Percentiles rank a stretch among this genome's conserved stretches.
phyloP scores from a whole-genome alignment of 2,888 invertebrate species.

The Zhengitettix transpicula region DNA sequence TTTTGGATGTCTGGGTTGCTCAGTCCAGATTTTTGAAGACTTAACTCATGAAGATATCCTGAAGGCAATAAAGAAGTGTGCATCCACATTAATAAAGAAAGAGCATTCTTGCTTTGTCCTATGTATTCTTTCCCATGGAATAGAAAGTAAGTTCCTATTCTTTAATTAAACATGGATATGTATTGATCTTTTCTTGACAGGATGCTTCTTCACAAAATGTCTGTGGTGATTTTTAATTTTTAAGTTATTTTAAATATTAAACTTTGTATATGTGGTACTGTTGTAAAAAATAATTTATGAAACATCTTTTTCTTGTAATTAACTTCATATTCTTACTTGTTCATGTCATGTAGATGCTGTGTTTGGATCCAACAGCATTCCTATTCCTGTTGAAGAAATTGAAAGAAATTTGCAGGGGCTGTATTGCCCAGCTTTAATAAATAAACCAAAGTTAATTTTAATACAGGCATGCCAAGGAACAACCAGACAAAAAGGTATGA shows the following conservation, averaged over 20 bases:
- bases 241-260: too few relatives aligned
- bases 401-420: conserved; percentile 26
- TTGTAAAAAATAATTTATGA: too few relatives aligned
- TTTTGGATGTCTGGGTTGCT: conserved; percentile 25
- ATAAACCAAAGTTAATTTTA: conserved; percentile 37
- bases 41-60: conserved; percentile 20
- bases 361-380: conserved; percentile 32
- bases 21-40: conserved; percentile 19
- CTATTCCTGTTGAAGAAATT: conserved; percentile 26
- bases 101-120: conserved; percentile 26
- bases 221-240: too few relatives aligned
- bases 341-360: conserved; percentile 24
- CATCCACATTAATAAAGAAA: conserved; percentile 14
- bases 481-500: conserved; percentile 4
- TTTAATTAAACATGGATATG: neutral
- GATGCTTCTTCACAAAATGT: neutral
- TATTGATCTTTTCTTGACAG: neutral
- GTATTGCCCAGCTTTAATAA: conserved; percentile 21
- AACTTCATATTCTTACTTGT: neutral
- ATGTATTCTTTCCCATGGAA: conserved; percentile 29
- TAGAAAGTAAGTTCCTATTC: conserved; percentile 18
- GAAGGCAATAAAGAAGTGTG: conserved; percentile 14
- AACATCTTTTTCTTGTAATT: neutral
- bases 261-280: neutral
- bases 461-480: conserved; percentile 41